Conservation (phyloP, 2,113 vertebrate genomes). For the Lynx canadensis region DNA sequence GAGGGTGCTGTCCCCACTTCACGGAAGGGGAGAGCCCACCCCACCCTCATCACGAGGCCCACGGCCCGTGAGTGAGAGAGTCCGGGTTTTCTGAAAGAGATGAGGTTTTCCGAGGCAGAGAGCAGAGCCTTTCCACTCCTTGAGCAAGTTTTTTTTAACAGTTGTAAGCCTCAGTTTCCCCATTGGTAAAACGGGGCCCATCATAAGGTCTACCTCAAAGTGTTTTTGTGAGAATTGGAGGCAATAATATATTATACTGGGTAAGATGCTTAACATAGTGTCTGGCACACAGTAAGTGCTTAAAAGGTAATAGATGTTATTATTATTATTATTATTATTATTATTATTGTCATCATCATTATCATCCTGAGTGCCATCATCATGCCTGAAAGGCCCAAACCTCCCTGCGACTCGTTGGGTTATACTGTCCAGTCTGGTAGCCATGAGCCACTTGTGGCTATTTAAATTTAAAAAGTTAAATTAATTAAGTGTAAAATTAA, state of each 20-base stretch:
- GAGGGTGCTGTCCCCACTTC: neutral
- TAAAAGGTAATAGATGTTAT: neutral
- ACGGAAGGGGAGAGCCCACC: neutral
- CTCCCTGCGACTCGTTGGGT: neutral
- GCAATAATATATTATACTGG: neutral
- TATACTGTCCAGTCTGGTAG: neutral
- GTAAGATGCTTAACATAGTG: neutral
- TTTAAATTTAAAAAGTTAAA: neutral
- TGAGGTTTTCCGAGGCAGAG: neutral
- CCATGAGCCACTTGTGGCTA: neutral
- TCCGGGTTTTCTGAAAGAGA: neutral
- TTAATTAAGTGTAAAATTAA: neutral
- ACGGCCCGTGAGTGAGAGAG: rapidly evolving
- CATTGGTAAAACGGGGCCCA: neutral
- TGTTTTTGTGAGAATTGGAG: neutral
- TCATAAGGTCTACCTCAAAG: neutral
- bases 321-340: too few species aligned
- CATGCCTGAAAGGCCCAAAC: neutral
- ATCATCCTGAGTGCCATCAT: neutral
- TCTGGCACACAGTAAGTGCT: neutral
- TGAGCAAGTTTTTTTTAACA: neutral
- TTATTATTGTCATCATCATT: too few species aligned
- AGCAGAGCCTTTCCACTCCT: neutral
- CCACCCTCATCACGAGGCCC: neutral
- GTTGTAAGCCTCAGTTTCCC: neutral